These are phyloP conservation scores for Apostichopus parvimensis DNA, from an alignment of 35 echinoderm and acorn worm species.

Conservation along the genomic window DNA sequence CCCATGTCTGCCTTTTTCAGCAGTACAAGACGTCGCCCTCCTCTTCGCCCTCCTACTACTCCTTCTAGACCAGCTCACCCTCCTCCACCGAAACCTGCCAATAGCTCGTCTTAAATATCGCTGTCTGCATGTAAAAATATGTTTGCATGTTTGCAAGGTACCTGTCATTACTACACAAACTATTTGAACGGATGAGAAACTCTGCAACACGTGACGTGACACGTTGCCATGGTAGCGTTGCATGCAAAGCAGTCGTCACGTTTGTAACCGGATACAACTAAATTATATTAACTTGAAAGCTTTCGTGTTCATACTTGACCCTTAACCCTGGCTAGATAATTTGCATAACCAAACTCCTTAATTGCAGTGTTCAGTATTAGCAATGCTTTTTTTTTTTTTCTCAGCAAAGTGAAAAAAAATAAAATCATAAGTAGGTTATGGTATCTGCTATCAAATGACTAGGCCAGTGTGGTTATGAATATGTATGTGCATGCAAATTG, in stretches of 20 bases:
- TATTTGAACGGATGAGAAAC: constrained; percentile 14
- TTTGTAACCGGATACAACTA: too few relatives aligned
- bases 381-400: not conserved
- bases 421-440: too few relatives aligned
- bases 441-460: too few relatives aligned
- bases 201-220: not conserved
- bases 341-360: not conserved
- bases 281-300: too few relatives aligned
- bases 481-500: too few relatives aligned
- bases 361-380: too few relatives aligned
- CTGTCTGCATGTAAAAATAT: constrained; percentile 27
- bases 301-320: too few relatives aligned
- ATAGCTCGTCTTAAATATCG: constrained; percentile 18
- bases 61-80: constrained; percentile 29
- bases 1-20: constrained; percentile 23
- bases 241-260: not conserved
- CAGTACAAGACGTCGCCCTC: constrained; percentile 13
- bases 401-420: too few relatives aligned
- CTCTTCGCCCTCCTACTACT: constrained; percentile 9
- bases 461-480: too few relatives aligned
- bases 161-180: not conserved
- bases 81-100: constrained; percentile 38
- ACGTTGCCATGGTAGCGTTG: not conserved
- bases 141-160: constrained; percentile 53
- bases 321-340: too few relatives aligned